Base-by-base conservation (phyloP, 2,797 vertebrate species). In the Poeciliopsis infans region DNA sequence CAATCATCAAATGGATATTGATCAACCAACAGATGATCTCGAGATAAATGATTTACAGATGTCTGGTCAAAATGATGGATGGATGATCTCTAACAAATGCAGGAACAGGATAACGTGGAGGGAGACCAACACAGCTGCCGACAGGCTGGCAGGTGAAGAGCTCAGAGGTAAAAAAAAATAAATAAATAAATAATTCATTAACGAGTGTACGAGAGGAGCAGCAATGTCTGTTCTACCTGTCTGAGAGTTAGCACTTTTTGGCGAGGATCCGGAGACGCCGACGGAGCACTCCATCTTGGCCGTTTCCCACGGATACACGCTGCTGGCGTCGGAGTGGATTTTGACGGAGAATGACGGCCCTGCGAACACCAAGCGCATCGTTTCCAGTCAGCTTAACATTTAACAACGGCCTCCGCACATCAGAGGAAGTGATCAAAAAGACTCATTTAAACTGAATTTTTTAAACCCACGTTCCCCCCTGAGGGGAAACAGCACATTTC, bases 271-370 rank as follows among this genome's bases (percentile, higher is more conserved):
- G 57, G 96, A 96, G 0, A 80, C 93, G n/a, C 95, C 94, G 83
- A 99, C 4, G 23, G 95, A 95, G 73, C 98, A 99, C 87, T 96
- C 95, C 88, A 99, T 87, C 81, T 97, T 97, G 85, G 97, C 96
- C 0, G 97, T 96, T 71, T 98, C 97, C 71, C 96, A 97, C 45
- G 96, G 97, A 93, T 95, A 96, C 83, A 99, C 91, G 0, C 92
- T 97, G 0, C 86, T 94, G 39, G 87, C 94, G 90, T 98, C 97
- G 0, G 97, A 97, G 36, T 93, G 91, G 89, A 98, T 95, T 0
- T 94, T 95, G 77, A 97, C 95, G 47, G 96, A 94, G 90, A 99
- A 99, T 43, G 95, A 87, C 0, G 97, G 97, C 41, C 95, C 96
- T 96, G 88, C 47, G 5, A 88, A 90, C 49, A 68, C 1, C 69